phyloP scores from a whole-genome alignment of 2,113 vertebrate species.

The Gallinago paraguaiae region DNA sequence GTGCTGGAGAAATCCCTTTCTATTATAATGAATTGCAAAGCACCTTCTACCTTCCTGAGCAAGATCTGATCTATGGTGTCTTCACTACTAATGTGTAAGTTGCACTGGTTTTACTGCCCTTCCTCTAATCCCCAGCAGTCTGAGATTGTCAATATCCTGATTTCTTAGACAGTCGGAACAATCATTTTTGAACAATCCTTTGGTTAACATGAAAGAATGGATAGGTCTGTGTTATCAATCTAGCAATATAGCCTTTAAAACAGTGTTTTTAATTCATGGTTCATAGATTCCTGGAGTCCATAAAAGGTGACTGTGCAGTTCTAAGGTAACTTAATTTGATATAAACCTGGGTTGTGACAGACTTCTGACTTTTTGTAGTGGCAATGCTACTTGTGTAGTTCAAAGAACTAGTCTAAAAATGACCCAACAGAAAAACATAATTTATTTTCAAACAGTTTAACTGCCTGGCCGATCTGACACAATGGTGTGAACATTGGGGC shows the following conservation, averaged over 20 bases:
- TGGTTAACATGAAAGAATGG: background rate
- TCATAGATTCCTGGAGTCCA: background rate
- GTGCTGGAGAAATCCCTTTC: conserved; percentile 88
- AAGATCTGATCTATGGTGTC: conserved; percentile 89
- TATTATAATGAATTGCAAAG: conserved; percentile 91
- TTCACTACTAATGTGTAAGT: conserved; percentile 92
- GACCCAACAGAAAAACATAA: background rate
- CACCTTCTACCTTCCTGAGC: conserved; percentile 88
- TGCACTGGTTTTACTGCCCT: background rate
- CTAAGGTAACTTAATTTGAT: background rate
- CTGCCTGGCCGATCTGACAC: background rate
- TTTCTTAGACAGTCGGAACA: background rate
- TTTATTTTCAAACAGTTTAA: background rate
- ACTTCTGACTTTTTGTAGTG: background rate
- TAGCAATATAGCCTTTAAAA: background rate
- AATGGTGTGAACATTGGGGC: background rate
- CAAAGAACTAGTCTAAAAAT: background rate
- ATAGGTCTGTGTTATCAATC: background rate
- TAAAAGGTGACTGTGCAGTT: background rate
- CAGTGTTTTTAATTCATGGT: background rate
- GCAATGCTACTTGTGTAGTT: background rate
- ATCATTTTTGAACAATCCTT: background rate
- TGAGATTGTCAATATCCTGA: background rate
- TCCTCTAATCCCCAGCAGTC: background rate
- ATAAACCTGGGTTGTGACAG: background rate